phyloP scores from a whole-genome alignment of 1,140 invertebrate species.

The Drosophila auraria region DNA sequence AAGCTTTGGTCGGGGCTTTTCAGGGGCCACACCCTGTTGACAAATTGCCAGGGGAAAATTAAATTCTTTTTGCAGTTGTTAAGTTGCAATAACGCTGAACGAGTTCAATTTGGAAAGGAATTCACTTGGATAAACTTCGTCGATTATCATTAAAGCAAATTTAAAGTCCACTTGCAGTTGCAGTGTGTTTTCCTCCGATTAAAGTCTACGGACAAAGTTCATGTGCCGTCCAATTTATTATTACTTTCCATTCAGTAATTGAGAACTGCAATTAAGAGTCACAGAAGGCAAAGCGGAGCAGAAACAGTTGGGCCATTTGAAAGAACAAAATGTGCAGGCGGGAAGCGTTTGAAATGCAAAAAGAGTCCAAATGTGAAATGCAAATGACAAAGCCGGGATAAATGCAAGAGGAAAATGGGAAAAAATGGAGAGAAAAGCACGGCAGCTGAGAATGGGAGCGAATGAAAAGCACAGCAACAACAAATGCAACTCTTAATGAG shows the following conservation, averaged over 20 bases:
- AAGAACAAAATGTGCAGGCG: conserved; percentile 56
- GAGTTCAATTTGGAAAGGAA: conserved; percentile 9
- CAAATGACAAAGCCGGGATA: conserved; percentile 70
- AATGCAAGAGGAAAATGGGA: conserved; percentile 13
- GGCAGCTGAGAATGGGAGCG: conserved; percentile 11
- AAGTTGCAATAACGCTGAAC: conserved; percentile 43
- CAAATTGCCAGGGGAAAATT: conserved; percentile 70
- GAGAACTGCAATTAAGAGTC: conserved; percentile 56
- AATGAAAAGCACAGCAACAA: conserved; percentile 39
- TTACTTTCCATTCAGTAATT: conserved; percentile 45
- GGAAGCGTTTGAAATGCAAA: conserved; percentile 67
- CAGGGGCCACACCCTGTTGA: conserved; percentile 68
- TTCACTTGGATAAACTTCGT: conserved; percentile 8
- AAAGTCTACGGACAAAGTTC: conserved; percentile 10
- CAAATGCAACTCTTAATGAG: conserved; percentile 70
- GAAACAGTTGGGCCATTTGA: conserved; percentile 59
- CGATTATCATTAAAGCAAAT: conserved; percentile 7
- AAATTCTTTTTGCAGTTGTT: conserved; percentile 43
- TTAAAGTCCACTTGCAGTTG: conserved; percentile 4
- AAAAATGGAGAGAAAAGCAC: background rate
- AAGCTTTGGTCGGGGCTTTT: conserved; percentile 12
- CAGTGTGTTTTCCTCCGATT: conserved; percentile 10
- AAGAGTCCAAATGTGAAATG: conserved; percentile 64
- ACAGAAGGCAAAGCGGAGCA: conserved; percentile 59
- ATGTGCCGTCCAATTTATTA: conserved; percentile 40